Base-by-base conservation (phyloP, 1,140 invertebrate species). In the Drosophila navojoa region DNA sequence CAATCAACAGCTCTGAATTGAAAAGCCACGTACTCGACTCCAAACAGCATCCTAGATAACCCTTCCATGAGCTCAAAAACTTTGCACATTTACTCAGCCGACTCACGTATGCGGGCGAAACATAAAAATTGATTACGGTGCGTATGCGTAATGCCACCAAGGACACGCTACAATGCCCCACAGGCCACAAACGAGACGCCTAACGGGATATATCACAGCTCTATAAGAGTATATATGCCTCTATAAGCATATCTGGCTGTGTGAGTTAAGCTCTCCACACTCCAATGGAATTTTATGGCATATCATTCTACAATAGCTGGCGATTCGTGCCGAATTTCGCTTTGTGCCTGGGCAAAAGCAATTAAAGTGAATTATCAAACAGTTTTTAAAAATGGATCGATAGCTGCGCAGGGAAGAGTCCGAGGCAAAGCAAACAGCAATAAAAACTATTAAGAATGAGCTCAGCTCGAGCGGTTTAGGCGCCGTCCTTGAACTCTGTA, bases 71-170 rank as follows among this genome's bases (percentile, higher is more conserved):
- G 10, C 6, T 22, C n/a, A 5, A 15, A 45, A 84, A 82, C 81
- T 79, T 85, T 87, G 69, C 63, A 53, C 79, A 70, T 81, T 86
- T 87, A 52, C 67, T 64, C 58, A 72, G 66, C 68, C 84, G 71
- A 27, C 69, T 76, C 82, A 87, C 82, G 82, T 89, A 87, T 53
- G 52, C 45, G 19, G 68, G 38, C 58, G 40, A 54, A 59, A 66
- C 79, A 79, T 87, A 82, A 87, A 86, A 86, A 87, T 87, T 87
- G 82, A 87, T 87, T 87, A 82, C 84, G 63, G 58, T 79, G 76
- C 71, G 72, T 87, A 82, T 87, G 72, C 71, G 68, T 81, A 86
- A 86, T 71, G 84, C 82, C 72, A 62, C 54, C 10, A 79, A 66
- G 60, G 7, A 2, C 6, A 15, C 1, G 3, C 32, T 27, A 44